These are phyloP conservation scores for Tringa solitaria DNA, from an alignment of 2,113 vertebrate species.

Conservation along the genomic window DNA sequence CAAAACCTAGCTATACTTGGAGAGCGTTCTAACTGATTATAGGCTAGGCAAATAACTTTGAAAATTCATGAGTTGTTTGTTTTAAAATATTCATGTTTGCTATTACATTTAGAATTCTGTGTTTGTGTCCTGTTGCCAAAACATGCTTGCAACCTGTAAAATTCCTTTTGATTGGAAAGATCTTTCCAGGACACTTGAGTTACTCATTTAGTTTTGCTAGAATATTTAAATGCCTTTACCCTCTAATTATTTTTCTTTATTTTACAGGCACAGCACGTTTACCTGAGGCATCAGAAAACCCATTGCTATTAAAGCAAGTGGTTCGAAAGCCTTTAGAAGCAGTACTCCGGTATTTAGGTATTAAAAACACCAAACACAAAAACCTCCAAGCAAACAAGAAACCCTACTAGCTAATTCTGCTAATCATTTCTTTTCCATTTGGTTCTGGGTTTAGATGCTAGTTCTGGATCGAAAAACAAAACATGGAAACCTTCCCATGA, in stretches of 20 bases:
- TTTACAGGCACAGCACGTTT: constrained; percentile 86
- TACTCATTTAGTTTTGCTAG: background rate
- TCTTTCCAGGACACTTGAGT: background rate
- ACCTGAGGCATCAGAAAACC: constrained; percentile 87
- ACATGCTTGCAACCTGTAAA: background rate
- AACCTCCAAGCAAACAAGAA: background rate
- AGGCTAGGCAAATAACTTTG: background rate
- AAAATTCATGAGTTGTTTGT: background rate
- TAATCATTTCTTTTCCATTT: background rate
- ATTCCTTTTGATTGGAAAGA: background rate
- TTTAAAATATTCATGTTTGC: background rate
- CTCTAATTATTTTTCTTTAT: background rate
- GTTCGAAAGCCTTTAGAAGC: constrained; percentile 93
- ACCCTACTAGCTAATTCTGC: background rate
- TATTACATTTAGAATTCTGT: background rate
- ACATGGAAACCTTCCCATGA: background rate
- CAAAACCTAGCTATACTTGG: background rate
- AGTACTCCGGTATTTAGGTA: constrained; percentile 93
- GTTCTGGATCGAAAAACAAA: background rate
- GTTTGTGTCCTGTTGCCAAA: background rate
- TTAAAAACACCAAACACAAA: background rate
- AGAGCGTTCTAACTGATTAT: background rate
- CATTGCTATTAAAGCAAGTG: constrained; percentile 82
- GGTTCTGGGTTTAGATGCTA: background rate
- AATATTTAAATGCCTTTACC: background rate